Evolutionary conservation across 2,888 invertebrate genomes (phyloP).

Genomic region (Phyllotreta cruciferae): DNA sequence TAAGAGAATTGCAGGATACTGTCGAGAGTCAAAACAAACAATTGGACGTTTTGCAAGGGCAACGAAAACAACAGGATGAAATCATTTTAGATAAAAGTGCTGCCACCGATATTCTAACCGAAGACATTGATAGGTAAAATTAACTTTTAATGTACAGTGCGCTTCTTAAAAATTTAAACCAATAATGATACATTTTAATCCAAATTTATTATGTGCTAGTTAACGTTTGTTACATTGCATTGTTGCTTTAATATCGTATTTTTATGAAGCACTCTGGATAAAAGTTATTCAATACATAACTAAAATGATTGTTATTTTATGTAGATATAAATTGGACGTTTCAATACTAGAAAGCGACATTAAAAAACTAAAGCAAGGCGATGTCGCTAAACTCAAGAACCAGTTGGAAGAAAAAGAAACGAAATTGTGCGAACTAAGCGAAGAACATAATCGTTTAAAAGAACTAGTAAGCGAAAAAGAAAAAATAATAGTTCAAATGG

Average conservation of each 20-base stretch:
- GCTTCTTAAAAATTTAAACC: too few relatives aligned
- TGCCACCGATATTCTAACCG: slow-evolving; percentile 65
- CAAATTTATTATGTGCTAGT: too few relatives aligned
- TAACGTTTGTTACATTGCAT: too few relatives aligned
- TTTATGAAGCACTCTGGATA: too few relatives aligned
- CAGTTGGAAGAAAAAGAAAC: slow-evolving; percentile 30
- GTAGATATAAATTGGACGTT: slow-evolving; percentile 63
- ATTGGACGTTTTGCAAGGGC: slow-evolving; percentile 49
- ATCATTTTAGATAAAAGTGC: slow-evolving; percentile 60
- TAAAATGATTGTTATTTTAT: neutral
- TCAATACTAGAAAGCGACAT: slow-evolving; percentile 61
- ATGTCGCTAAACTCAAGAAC: slow-evolving; percentile 23
- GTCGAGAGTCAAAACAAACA: slow-evolving; percentile 34
- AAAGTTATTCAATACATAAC: neutral
- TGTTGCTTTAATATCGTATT: too few relatives aligned
- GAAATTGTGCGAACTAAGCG: slow-evolving; percentile 57
- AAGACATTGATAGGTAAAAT: slow-evolving; percentile 49
- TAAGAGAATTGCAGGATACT: slow-evolving; percentile 39
- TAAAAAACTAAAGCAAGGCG: slow-evolving; percentile 27
- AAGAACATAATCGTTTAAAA: slow-evolving; percentile 66
- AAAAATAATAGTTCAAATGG: slow-evolving; percentile 66
- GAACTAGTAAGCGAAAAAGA: slow-evolving; percentile 68
- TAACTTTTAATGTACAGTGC: neutral
- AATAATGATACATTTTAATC: too few relatives aligned
- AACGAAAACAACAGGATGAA: slow-evolving; percentile 45